These are phyloP conservation scores for Caenorhabditis japonica DNA, from an alignment of 2,888 invertebrate genomes.

Conservation along the genomic window DNA sequence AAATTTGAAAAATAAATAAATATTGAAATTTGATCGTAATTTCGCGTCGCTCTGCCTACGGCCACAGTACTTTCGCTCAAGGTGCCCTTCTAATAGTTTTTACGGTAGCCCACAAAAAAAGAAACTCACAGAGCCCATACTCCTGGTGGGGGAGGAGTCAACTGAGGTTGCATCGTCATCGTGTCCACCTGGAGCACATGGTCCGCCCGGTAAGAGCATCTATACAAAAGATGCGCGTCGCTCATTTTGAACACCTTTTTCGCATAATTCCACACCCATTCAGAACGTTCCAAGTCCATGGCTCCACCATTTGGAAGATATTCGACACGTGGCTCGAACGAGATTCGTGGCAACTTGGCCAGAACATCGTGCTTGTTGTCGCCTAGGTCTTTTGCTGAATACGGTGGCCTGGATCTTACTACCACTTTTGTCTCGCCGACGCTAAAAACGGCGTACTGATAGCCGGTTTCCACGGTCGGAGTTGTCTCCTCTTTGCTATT, in stretches of 20 bases:
- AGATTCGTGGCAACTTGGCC: neutral
- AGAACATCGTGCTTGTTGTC: conserved; percentile 2
- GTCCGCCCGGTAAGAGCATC: conserved; percentile 22
- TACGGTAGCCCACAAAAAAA: neutral
- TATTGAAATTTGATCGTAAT: too few relatives aligned
- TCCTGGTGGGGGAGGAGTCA: conserved; percentile 12
- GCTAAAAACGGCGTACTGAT: conserved; percentile 41
- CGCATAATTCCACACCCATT: conserved; percentile 51
- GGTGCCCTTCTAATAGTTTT: neutral
- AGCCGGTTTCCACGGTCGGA: conserved; percentile 1
- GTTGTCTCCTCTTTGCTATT: neutral
- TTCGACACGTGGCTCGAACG: conserved; percentile 49
- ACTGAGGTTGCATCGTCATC: conserved; percentile 15
- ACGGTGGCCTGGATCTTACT: conserved; percentile 33
- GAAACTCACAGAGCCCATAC: conserved; percentile 31
- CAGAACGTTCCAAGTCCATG: conserved; percentile 39
- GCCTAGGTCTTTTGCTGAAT: neutral
- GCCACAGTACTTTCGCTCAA: too few relatives aligned
- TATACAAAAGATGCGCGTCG: conserved; percentile 29
- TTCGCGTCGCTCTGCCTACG: too few relatives aligned
- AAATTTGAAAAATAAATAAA: too few relatives aligned
- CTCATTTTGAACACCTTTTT: conserved; percentile 35
- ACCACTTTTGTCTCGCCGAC: conserved; percentile 22
- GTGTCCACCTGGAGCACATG: conserved; percentile 38
- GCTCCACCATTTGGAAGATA: conserved; percentile 51